Percentiles rank a stretch among this genome's conserved stretches.
Evolutionary conservation across 1,140 invertebrate genomes (phyloP).

Genomic region (Chionoecetes opilio): DNA sequence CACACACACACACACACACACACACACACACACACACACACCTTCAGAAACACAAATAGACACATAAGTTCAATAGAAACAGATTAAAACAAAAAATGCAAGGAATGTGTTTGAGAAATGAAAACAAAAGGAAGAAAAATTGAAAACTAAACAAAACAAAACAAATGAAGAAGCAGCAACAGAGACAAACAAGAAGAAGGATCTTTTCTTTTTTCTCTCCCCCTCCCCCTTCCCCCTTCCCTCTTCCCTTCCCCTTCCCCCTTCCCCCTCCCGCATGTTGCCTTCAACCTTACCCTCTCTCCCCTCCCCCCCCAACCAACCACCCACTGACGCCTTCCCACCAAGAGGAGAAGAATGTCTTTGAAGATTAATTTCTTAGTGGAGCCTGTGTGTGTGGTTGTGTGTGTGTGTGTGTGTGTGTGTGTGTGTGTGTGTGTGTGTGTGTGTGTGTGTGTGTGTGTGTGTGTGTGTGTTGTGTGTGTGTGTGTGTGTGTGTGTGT

Average conservation of each 20-base stretch:
- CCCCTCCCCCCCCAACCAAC: neutral
- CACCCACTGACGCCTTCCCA: too few species aligned
- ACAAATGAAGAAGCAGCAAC: neutral
- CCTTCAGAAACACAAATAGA: neutral
- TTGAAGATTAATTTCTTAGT: too few species aligned
- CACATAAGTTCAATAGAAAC: neutral
- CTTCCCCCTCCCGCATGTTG: too few species aligned
- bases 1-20: neutral
- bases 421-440: too few species aligned
- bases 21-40: constrained; percentile 24
- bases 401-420: too few species aligned
- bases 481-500: neutral
- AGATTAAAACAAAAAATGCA: neutral
- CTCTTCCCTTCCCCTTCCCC: neutral
- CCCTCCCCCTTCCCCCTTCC: too few species aligned
- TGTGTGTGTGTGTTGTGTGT: neutral
- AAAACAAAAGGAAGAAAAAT: neutral
- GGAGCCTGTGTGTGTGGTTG: too few species aligned
- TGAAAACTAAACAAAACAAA: neutral
- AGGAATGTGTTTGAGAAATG: neutral
- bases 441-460: too few species aligned
- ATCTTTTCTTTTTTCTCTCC: neutral
- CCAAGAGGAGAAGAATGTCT: too few species aligned
- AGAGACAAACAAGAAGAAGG: neutral
- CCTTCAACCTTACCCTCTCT: neutral